Base-by-base conservation (phyloP, 2,113 vertebrate species). In the Rostratula benghalensis region DNA sequence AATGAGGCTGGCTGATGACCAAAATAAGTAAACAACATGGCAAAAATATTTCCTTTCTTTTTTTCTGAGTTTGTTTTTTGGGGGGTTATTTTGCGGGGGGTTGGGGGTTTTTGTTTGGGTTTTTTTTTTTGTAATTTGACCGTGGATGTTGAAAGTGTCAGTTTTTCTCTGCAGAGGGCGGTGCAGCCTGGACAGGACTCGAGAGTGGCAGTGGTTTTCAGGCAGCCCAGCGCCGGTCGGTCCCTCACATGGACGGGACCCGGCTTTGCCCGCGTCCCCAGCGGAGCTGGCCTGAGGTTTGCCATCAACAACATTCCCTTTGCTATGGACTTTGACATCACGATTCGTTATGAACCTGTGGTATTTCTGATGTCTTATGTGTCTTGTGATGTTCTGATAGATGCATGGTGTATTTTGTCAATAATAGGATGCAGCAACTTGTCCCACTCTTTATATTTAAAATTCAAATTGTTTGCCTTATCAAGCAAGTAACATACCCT, bases 231-330 rank as follows among this genome's bases (percentile, higher is more conserved):
- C 1, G 37, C 96, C 4, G 96, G 93, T 22, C 97, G 73, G 14
- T 93, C 97, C 7, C n/a, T 97, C 56, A 98, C 97, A 0, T 99
- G 99, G 99, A 99, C 98, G 0, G 99, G 98, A 24, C 96, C 96
- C 1, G 99, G 99, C 87, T 98, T 99, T 4, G 97, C 98, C 54
- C 96, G 97, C 0, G 93, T 99, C 48, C 95, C 97, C n/a, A 97
- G 98, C 0, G 98, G 98, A 39, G 95, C 97, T 9, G 98, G 98
- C 43, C 98, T 99, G 69, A 97, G 98, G 93, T 99, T 99, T 95
- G 92, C 92, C 4, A 92, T 99, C 73, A 96, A 78, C 93, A 98
- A 99, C 22, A 51, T 99, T 51, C 98, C 98, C 4, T 96, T 97
- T 73, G 97, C 98, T 3, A 97, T 98, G 97, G 97, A 99, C 54